Conservation (phyloP, 2,113 vertebrate genomes). For the Crotalus tigris region DNA sequence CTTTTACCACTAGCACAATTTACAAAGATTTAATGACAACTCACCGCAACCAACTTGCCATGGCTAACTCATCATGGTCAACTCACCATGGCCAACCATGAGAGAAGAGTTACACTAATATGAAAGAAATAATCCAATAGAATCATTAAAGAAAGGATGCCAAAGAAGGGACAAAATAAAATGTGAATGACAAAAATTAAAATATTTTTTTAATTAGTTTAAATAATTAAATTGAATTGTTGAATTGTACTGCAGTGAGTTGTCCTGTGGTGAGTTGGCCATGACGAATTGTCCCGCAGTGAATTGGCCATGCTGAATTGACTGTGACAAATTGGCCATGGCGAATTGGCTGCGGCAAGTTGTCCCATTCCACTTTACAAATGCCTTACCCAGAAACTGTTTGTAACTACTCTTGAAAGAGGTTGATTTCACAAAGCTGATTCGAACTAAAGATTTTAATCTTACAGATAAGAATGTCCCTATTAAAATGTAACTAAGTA, state of each 20-base stretch:
- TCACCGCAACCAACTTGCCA: not conserved
- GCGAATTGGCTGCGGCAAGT: not conserved
- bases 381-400: not conserved
- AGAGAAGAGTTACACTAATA: not conserved
- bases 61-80: rapidly evolving
- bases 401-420: not conserved
- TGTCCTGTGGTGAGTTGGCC: not conserved
- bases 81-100: not conserved
- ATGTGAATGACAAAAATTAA: not conserved
- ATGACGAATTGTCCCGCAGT: not conserved
- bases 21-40: not conserved
- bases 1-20: not conserved
- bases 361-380: not conserved
- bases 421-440: not conserved
- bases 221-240: not conserved
- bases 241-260: not conserved
- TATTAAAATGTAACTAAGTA: not conserved
- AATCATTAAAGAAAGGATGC: not conserved
- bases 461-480: not conserved
- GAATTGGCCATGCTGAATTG: no score
- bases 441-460: not conserved
- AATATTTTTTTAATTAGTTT: not conserved
- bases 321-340: no score
- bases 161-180: not conserved
- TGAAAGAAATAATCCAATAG: not conserved